Evolutionary conservation across 2,888 invertebrate species (phyloP).

Genomic region (Eupithecia inturbata): DNA sequence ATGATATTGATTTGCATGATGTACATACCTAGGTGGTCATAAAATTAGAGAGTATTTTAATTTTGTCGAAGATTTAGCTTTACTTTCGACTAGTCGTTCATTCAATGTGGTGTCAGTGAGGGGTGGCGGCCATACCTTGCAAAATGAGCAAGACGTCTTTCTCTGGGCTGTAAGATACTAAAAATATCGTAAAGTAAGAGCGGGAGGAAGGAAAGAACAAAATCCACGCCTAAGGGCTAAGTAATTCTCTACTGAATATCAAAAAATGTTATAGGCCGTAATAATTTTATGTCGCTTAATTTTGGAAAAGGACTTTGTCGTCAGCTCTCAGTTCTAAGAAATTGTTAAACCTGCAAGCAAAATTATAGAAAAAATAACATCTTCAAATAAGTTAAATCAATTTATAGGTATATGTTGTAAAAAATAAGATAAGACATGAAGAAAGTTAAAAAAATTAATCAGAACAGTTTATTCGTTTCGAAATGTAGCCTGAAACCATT

Average conservation of each 20-base stretch:
- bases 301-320: constrained; percentile 3
- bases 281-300: constrained; percentile 19
- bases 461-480: neutral
- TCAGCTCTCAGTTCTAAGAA: neutral
- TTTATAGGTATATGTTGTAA: neutral
- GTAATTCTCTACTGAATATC: constrained; percentile 14
- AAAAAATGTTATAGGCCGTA: constrained; percentile 17
- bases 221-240: constrained; percentile 9
- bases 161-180: neutral
- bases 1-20: neutral
- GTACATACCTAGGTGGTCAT: no score
- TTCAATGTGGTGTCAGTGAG: neutral
- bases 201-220: constrained; percentile 11
- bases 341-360: neutral
- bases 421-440: neutral
- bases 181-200: constrained; percentile 8
- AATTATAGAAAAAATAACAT: neutral
- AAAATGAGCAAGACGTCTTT: constrained; percentile 5
- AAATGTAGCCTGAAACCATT: neutral
- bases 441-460: neutral
- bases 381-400: no score
- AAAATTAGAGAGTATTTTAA: no score
- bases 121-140: neutral
- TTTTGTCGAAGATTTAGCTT: no score
- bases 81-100: no score